Percentiles rank a stretch among this genome's conserved stretches.
These are phyloP conservation scores for Chrysochloris asiatica DNA, from an alignment of 2,113 vertebrate genomes.

Conservation along the genomic window DNA sequence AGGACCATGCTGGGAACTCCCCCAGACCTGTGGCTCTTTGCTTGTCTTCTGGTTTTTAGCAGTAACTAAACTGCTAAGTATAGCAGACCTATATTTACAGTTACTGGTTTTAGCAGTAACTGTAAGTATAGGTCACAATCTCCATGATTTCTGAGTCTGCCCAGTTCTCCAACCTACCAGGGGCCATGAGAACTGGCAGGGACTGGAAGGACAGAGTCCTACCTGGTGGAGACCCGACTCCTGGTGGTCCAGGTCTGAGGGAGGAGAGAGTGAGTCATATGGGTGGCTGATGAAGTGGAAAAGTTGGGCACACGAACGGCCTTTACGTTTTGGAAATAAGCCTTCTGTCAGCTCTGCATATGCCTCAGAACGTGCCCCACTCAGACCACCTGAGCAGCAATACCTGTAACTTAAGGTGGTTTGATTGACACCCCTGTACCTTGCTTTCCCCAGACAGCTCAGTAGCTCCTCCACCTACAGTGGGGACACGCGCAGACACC, in stretches of 20 bases:
- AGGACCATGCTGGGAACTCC: neutral
- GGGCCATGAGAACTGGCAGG: neutral
- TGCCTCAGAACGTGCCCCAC: too few species aligned
- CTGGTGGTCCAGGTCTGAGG: neutral
- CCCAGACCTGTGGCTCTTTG: neutral
- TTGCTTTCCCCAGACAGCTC: constrained; percentile 81
- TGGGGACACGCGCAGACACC: constrained; percentile 67
- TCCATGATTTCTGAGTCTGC: neutral
- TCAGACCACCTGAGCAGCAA: neutral
- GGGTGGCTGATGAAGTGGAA: neutral
- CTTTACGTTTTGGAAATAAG: neutral
- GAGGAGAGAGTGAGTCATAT: too few species aligned
- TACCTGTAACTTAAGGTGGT: too few species aligned
- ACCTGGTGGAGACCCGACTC: neutral
- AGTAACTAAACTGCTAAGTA: too few species aligned
- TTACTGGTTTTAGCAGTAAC: neutral
- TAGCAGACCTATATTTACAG: too few species aligned
- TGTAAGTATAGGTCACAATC: neutral
- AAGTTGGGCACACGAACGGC: neutral
- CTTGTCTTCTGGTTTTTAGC: too few species aligned
- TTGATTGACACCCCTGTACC: neutral
- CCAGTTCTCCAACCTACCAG: neutral
- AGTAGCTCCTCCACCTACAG: constrained; percentile 83
- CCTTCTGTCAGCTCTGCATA: neutral
- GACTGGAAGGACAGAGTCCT: neutral